phyloP scores from a whole-genome alignment of 64 coral and sea anemone species.

The Dendrophyllia cribrosa region DNA sequence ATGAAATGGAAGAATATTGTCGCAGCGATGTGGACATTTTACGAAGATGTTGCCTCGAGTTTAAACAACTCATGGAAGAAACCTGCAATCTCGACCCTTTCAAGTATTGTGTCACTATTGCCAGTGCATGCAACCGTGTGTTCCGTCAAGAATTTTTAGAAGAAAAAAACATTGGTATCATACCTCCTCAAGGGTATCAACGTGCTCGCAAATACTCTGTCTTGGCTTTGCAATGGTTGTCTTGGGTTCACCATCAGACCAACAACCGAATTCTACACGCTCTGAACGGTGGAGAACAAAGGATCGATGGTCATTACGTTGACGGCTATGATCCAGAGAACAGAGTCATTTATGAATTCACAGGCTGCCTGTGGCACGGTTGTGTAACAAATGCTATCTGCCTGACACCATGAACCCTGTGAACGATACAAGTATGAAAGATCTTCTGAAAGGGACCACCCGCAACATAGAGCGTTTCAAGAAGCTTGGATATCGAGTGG shows the following conservation, averaged over 20 bases:
- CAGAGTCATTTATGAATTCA: slow-evolving; percentile 21
- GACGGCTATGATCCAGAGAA: slow-evolving; percentile 36
- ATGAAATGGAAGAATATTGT: slow-evolving; percentile 60
- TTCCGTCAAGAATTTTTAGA: slow-evolving; percentile 23
- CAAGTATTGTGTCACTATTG: slow-evolving; percentile 25
- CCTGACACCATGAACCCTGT: too few relatives aligned
- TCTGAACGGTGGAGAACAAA: slow-evolving; percentile 29
- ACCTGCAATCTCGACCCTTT: slow-evolving; percentile 36
- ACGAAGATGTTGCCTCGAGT: slow-evolving; percentile 5
- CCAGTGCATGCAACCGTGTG: slow-evolving; percentile 32
- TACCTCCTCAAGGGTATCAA: slow-evolving; percentile 26
- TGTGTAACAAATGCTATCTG: slow-evolving; percentile 33
- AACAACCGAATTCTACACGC: slow-evolving; percentile 55
- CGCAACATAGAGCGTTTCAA: not conserved
- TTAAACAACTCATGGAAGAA: slow-evolving; percentile 23
- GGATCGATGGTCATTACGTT: slow-evolving; percentile 7
- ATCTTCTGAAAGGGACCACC: slow-evolving; percentile 6
- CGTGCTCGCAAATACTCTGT: not conserved
- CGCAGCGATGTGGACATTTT: slow-evolving; percentile 58
- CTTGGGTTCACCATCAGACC: not conserved
- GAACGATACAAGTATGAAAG: too few relatives aligned
- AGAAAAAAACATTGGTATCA: slow-evolving; percentile 7
- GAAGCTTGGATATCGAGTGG: slow-evolving; percentile 15
- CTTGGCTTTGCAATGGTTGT: slow-evolving; percentile 52
- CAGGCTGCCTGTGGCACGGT: slow-evolving; percentile 20